These are phyloP conservation scores for Podilymbus podiceps DNA, from an alignment of 2,113 vertebrate genomes.

Conservation along the genomic window DNA sequence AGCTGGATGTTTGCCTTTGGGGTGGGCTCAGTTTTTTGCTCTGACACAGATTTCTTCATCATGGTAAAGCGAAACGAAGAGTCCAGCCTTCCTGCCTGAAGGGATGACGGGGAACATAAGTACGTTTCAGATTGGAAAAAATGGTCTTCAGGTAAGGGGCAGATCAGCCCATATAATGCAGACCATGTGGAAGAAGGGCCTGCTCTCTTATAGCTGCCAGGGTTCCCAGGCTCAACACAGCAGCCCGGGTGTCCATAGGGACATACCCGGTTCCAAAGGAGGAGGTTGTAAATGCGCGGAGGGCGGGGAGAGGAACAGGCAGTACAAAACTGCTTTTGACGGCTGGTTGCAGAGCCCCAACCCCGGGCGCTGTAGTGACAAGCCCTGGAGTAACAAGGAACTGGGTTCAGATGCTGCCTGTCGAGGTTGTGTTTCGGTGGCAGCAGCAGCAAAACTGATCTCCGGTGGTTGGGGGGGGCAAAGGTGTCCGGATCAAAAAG, in stretches of 20 bases:
- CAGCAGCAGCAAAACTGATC: not conserved
- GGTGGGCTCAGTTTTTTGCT: not conserved
- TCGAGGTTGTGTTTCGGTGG: not conserved
- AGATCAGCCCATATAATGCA: not conserved
- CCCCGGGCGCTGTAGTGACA: not conserved
- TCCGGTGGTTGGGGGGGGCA: not conserved
- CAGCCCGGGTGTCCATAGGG: not conserved
- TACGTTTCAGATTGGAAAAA: not conserved
- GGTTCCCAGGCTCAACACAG: not conserved
- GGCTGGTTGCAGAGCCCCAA: not conserved
- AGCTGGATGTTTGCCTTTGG: not conserved
- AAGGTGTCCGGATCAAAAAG: fast-evolving
- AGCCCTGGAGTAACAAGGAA: not conserved
- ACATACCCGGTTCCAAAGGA: not conserved
- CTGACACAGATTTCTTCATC: not conserved
- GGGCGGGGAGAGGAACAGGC: not conserved
- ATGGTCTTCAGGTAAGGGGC: not conserved
- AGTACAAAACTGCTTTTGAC: not conserved
- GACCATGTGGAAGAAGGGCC: not conserved
- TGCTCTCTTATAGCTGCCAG: not conserved
- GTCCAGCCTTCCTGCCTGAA: not conserved
- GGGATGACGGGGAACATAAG: not conserved
- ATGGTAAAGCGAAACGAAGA: not conserved
- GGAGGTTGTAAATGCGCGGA: not conserved
- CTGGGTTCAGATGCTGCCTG: not conserved